These are phyloP conservation scores for Drosophila ogumai DNA, from an alignment of 1,140 invertebrate genomes.

Conservation along the genomic window DNA sequence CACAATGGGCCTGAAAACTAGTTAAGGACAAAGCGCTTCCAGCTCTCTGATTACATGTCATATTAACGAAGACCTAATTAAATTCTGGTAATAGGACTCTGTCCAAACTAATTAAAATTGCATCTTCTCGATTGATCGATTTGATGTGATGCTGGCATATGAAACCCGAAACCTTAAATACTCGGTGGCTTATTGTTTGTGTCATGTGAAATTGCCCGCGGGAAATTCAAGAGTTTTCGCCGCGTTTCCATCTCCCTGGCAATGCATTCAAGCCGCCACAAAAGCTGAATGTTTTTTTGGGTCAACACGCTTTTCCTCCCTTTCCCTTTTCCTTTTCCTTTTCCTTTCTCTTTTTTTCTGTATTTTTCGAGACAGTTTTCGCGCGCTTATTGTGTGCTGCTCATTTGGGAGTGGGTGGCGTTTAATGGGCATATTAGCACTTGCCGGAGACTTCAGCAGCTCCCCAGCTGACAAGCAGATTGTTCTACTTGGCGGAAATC, in stretches of 20 bases:
- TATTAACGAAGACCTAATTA: slow-evolving; percentile 22
- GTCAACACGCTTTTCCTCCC: slow-evolving; percentile 28
- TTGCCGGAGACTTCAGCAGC: slow-evolving; percentile 20
- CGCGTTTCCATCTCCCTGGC: slow-evolving; percentile 40
- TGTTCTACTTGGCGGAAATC: slow-evolving; percentile 16
- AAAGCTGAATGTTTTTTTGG: slow-evolving; percentile 59
- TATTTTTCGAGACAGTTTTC: slow-evolving; percentile 51
- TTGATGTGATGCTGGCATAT: neutral
- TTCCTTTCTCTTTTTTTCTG: slow-evolving; percentile 12
- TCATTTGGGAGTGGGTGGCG: slow-evolving; percentile 37
- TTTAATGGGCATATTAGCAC: slow-evolving; percentile 60
- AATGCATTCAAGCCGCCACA: slow-evolving; percentile 36
- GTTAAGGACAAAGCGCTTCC: neutral
- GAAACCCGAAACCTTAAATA: slow-evolving; percentile 13
- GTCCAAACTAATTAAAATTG: slow-evolving; percentile 42
- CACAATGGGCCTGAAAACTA: slow-evolving; percentile 6
- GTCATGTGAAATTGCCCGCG: slow-evolving; percentile 14
- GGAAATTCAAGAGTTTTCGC: slow-evolving; percentile 23
- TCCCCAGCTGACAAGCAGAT: slow-evolving; percentile 22
- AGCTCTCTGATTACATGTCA: slow-evolving; percentile 12
- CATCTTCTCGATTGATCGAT: slow-evolving; percentile 43
- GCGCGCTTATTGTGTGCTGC: slow-evolving; percentile 40
- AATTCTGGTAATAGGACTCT: slow-evolving; percentile 5
- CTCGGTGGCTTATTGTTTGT: slow-evolving; percentile 1
- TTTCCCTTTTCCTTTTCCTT: slow-evolving; percentile 21